Evolutionary conservation across 2,113 vertebrate genomes (phyloP).

Genomic region (Syngnathoides biaculeatus): DNA sequence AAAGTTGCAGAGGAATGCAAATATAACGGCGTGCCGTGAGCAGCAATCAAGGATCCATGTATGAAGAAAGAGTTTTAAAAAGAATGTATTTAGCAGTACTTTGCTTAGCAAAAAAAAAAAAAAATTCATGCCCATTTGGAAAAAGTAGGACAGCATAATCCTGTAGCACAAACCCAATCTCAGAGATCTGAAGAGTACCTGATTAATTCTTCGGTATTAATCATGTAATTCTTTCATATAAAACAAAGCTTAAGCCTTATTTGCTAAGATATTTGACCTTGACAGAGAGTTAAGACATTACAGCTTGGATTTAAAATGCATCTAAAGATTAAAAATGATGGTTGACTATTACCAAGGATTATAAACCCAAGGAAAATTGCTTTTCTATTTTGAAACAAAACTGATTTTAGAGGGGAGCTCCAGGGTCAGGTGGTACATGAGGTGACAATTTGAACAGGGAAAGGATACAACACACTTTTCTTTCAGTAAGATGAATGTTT

Average conservation of each 20-base stretch:
- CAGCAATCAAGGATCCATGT: conserved; percentile 41
- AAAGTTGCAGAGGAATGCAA: conserved; percentile 11
- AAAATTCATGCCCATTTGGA: conserved; percentile 67
- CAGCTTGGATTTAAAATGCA: conserved; percentile 82
- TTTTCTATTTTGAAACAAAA: conserved; percentile 79
- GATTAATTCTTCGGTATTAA: conserved; percentile 85
- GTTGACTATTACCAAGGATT: conserved; percentile 80
- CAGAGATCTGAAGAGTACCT: conserved; percentile 77
- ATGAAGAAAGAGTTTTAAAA: conserved; percentile 58
- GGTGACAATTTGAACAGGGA: conserved; percentile 60
- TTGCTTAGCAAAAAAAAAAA: conserved; percentile 55
- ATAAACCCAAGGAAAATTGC: conserved; percentile 81
- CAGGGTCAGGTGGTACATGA: conserved; percentile 73
- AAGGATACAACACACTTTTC: conserved; percentile 38
- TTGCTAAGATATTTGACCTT: conserved; percentile 83
- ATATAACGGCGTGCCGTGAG: neutral
- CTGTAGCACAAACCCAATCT: conserved; percentile 79
- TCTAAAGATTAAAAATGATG: conserved; percentile 84
- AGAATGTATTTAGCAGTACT: conserved; percentile 62
- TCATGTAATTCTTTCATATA: conserved; percentile 85
- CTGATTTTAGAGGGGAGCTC: conserved; percentile 70
- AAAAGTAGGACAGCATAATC: conserved; percentile 82
- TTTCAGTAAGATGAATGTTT: conserved; percentile 42
- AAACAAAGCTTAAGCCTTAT: conserved; percentile 84
- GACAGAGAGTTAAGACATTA: conserved; percentile 82